Evolutionary conservation across 2,113 vertebrate species (phyloP), one percentile per base, ranked within the genome.

Genomic region (Myocastor coypus): DNA sequence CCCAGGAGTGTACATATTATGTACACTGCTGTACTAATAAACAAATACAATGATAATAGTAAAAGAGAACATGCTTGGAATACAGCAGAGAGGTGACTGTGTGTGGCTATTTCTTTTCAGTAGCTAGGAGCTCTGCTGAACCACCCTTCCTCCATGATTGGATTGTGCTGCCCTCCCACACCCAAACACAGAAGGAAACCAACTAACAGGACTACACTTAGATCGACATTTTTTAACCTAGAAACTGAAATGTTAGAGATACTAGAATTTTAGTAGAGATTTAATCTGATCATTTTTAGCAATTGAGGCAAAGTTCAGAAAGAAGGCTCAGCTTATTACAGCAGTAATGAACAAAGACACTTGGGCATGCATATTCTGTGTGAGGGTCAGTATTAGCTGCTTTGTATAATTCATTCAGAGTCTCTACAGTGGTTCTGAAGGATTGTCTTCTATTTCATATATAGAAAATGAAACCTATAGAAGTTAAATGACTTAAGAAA

Each of bases 391-490:
- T 71, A 6, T 57, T n/a, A n/a, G 17, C 32, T 71, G 17, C 30
- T 61, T 81, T 59, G 34, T 3, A 20, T 12, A 22, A n/a, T 68
- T 68, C 17, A 46, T 73, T 83, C 46, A 34, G 14, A 73, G 26
- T 50, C 50, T 90, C 52, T 37, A 83, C 28, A 78, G 63, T 7
- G 5, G 1, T 95, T 34, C 34, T 55, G 6, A 87, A 85, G 87
- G 46, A 66, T 66, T 75, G 68, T 89, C 77, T 46, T 59, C 14
- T 89, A 61, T 83, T 86, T 89, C 32, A 89, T 1, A 50, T 10
- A 86, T 7, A 84, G 32, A 84, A 73, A 94, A 52, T 40, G 40
- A 89, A 95, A 64, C 26, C 9, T 20, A 95, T 80, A 90, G 16
- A 64, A 84, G 22, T 82, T 91, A 63, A 82, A 78, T 8, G 28